Evolutionary conservation across 2,888 invertebrate species (phyloP).

Genomic region (Leptopterna dolabrata): DNA sequence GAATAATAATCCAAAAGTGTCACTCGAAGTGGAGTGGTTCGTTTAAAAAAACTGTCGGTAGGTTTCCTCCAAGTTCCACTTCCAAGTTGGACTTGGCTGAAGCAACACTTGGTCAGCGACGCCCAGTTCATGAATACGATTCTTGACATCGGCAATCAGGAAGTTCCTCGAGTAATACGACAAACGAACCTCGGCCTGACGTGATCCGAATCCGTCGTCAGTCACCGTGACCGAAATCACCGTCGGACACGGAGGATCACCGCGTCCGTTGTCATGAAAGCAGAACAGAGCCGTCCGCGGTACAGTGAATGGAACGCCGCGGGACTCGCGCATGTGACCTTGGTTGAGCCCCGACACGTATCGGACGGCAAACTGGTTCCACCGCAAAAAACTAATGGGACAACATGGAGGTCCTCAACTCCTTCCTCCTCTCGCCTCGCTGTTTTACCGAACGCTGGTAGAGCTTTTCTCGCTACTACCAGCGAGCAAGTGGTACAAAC

Average conservation of each 20-base stretch:
- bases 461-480: too few relatives aligned
- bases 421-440: not conserved
- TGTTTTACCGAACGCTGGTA: not conserved
- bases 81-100: too few relatives aligned
- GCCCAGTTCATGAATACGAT: too few relatives aligned
- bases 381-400: conserved; percentile 43
- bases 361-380: conserved; percentile 42
- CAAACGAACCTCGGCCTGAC: not conserved
- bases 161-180: too few relatives aligned
- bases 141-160: too few relatives aligned
- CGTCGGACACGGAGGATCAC: not conserved
- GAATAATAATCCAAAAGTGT: too few relatives aligned
- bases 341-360: conserved; percentile 32
- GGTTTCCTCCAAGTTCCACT: too few relatives aligned
- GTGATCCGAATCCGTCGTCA: not conserved
- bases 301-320: conserved; percentile 1
- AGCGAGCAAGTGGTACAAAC: too few relatives aligned
- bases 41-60: too few relatives aligned
- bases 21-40: too few relatives aligned
- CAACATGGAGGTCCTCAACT: conserved; percentile 31
- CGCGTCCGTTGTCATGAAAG: not conserved
- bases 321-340: conserved; percentile 26
- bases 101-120: too few relatives aligned
- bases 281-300: not conserved
- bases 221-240: conserved; percentile 3